These are phyloP conservation scores for Falco naumanni DNA, from an alignment of 2,797 vertebrate species.

Conservation along the genomic window DNA sequence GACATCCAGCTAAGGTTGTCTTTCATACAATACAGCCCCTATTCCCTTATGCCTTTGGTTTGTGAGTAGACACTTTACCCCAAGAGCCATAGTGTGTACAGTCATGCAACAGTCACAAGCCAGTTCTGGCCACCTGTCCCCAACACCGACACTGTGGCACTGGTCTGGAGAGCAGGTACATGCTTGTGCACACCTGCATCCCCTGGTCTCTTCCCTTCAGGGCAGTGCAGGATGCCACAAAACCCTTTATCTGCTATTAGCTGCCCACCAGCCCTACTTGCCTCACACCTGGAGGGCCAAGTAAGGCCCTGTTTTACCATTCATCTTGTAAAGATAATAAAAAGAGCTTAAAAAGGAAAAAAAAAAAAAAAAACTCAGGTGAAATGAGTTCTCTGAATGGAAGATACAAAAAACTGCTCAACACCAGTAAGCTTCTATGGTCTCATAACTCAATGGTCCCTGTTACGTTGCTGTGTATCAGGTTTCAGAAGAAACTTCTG, in stretches of 20 bases:
- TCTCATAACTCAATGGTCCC: not conserved
- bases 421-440: not conserved
- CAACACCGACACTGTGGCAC: rapidly evolving
- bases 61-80: not conserved
- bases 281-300: not conserved
- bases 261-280: not conserved
- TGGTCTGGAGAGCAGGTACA: not conserved
- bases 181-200: rapidly evolving
- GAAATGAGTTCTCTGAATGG: not conserved
- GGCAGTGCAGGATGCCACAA: rapidly evolving
- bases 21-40: not conserved
- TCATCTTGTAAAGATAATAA: not conserved
- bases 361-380: not conserved
- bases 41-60: not conserved
- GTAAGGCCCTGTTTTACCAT: not conserved
- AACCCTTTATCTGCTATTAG: not conserved
- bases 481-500: not conserved
- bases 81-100: rapidly evolving
- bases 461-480: too few relatives aligned
- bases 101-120: not conserved
- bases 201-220: not conserved
- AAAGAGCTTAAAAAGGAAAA: not conserved
- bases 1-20: not conserved
- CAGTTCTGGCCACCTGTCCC: not conserved
- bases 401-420: not conserved